Evolutionary conservation across 1,140 invertebrate species (phyloP).

Genomic region (Drosophila burlai): DNA sequence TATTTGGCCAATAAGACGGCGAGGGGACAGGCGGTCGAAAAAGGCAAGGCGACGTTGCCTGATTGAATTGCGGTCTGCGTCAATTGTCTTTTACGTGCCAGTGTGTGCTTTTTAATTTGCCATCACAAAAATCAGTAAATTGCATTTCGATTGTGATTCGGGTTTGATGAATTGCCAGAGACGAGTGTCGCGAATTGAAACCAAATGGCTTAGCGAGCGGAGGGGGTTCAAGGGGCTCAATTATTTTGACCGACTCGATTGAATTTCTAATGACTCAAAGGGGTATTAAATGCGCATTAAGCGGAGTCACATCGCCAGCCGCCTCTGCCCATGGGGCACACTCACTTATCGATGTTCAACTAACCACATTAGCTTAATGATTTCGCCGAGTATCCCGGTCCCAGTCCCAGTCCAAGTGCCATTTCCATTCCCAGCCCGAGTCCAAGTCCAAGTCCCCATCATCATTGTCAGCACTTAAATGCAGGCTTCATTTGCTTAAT

Average conservation of each 20-base stretch:
- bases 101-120: constrained; percentile 54
- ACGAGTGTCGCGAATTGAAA: constrained; percentile 37
- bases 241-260: constrained; percentile 53
- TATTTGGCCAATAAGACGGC: constrained; percentile 51
- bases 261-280: constrained; percentile 62
- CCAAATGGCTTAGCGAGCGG: not conserved
- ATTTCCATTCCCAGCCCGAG: constrained; percentile 31
- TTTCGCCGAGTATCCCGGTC: constrained; percentile 65
- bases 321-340: constrained; percentile 56
- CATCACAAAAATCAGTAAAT: constrained; percentile 63
- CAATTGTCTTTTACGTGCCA: constrained; percentile 32
- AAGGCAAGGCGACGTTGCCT: constrained; percentile 52
- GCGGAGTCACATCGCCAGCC: constrained; percentile 34
- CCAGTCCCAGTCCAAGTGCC: constrained; percentile 9
- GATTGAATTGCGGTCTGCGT: constrained; percentile 65
- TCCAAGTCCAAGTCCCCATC: constrained; percentile 41
- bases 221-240: constrained; percentile 3
- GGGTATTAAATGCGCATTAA: constrained; percentile 74
- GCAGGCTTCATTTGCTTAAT: constrained; percentile 82
- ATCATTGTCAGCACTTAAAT: constrained; percentile 77
- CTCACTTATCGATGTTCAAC: constrained; percentile 73
- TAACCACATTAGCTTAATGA: constrained; percentile 79
- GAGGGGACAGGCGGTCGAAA: constrained; percentile 17
- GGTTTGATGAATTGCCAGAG: constrained; percentile 61
- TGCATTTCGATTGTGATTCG: constrained; percentile 70